phyloP scores from a whole-genome alignment of 2,888 invertebrate genomes.

The Mallateleia sp. region DNA sequence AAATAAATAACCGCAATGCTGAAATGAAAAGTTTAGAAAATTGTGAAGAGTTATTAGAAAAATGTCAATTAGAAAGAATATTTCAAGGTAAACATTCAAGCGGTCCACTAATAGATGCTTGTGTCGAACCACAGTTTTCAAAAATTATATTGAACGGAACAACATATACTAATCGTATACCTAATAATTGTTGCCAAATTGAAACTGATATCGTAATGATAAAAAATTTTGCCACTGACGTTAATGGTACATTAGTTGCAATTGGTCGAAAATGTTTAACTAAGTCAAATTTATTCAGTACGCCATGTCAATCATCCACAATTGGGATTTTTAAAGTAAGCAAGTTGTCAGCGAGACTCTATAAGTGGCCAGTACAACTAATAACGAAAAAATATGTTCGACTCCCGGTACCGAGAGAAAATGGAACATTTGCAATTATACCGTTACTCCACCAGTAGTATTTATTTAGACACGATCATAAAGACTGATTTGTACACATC shows the following conservation, averaged over 20 bases:
- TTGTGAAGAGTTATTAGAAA: background rate
- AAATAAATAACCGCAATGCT: conserved; percentile 23
- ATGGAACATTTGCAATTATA: background rate
- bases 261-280: background rate
- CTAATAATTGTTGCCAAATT: background rate
- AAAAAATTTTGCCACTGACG: background rate
- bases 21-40: conserved; percentile 7
- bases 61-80: background rate
- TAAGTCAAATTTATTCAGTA: background rate
- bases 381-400: background rate
- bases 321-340: background rate
- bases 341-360: background rate
- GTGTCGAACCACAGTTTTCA: background rate
- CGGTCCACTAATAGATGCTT: conserved; percentile 4
- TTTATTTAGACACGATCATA: too few relatives aligned
- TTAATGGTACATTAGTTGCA: background rate
- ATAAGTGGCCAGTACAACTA: background rate
- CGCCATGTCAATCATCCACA: background rate
- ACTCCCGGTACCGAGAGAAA: background rate
- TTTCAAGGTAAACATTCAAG: background rate
- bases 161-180: background rate
- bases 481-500: too few relatives aligned
- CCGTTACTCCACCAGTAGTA: background rate
- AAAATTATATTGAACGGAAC: background rate
- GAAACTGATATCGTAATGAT: background rate